Conservation (phyloP, 2,888 invertebrate species). For the Dryobotodes eremita region DNA sequence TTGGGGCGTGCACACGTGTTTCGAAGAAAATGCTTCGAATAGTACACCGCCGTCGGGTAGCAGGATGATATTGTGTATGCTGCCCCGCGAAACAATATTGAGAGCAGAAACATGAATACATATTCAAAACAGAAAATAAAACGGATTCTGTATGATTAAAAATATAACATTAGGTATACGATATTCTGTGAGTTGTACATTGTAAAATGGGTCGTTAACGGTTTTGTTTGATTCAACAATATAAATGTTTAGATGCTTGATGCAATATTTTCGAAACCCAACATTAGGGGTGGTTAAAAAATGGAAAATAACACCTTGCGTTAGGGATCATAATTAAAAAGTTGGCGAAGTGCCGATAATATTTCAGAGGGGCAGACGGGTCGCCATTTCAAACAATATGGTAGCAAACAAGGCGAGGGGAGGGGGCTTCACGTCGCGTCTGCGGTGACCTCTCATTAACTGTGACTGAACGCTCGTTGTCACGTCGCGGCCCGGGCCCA, state of each 20-base stretch:
- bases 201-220: slow-evolving; percentile 25
- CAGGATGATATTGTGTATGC: slow-evolving; percentile 68
- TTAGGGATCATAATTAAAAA: slow-evolving; percentile 72
- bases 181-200: slow-evolving; percentile 50
- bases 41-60: slow-evolving; percentile 73
- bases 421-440: slow-evolving; percentile 66
- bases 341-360: slow-evolving; percentile 73
- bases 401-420: slow-evolving; percentile 70
- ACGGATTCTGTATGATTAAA: slow-evolving; percentile 73
- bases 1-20: slow-evolving; percentile 84
- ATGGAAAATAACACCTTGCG: slow-evolving; percentile 43
- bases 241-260: neutral
- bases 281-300: slow-evolving; percentile 21
- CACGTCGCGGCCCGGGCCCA: slow-evolving; percentile 80
- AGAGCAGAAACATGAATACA: slow-evolving; percentile 81
- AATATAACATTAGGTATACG: slow-evolving; percentile 60
- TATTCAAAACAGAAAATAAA: slow-evolving; percentile 81
- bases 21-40: slow-evolving; percentile 81
- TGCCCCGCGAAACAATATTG: slow-evolving; percentile 84
- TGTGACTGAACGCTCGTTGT: slow-evolving; percentile 82
- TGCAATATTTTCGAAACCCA: neutral
- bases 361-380: slow-evolving; percentile 71
- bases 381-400: slow-evolving; percentile 74
- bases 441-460: slow-evolving; percentile 84
- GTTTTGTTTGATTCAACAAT: slow-evolving; percentile 13